phyloP scores from a whole-genome alignment of 37 sponge, comb jelly and placozoan genomes.

The Agelas oroides region DNA sequence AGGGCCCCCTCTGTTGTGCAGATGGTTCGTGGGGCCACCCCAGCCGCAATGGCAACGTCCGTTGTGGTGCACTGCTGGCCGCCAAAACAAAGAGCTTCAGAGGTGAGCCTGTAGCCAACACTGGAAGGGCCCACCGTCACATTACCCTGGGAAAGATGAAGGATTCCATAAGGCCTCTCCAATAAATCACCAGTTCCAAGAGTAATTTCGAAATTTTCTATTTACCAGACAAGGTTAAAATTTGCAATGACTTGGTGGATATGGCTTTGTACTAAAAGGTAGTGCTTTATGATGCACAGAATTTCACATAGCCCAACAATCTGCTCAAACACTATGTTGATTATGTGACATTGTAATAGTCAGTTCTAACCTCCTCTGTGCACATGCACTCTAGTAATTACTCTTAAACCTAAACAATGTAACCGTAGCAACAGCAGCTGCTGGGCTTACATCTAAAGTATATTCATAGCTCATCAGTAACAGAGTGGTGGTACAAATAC shows the following conservation, averaged over 20 bases:
- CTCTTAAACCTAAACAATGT: too few relatives aligned
- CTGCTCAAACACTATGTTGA: too few relatives aligned
- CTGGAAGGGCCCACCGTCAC: conserved; percentile 74
- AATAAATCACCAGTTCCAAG: not conserved
- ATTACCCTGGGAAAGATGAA: not conserved
- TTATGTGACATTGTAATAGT: too few relatives aligned
- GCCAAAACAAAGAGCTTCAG: conserved; percentile 77
- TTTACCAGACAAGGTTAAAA: not conserved
- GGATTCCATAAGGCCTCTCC: not conserved
- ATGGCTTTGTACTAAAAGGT: too few relatives aligned
- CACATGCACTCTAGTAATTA: too few relatives aligned
- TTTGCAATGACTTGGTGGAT: not conserved
- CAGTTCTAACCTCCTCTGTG: too few relatives aligned
- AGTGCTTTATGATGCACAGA: too few relatives aligned
- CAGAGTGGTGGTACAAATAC: too few relatives aligned
- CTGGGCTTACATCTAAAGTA: too few relatives aligned
- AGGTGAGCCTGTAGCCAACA: conserved; percentile 54
- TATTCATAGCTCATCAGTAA: too few relatives aligned
- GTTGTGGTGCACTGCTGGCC: conserved; percentile 73
- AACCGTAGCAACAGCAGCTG: too few relatives aligned
- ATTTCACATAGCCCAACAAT: too few relatives aligned
- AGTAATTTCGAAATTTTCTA: not conserved
- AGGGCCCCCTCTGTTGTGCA: conserved; percentile 4
- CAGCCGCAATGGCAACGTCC: conserved; percentile 86
- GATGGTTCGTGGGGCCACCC: conserved; percentile 45